Conservation (phyloP, 1,140 invertebrate genomes). For the Drosophila prosaltans region DNA sequence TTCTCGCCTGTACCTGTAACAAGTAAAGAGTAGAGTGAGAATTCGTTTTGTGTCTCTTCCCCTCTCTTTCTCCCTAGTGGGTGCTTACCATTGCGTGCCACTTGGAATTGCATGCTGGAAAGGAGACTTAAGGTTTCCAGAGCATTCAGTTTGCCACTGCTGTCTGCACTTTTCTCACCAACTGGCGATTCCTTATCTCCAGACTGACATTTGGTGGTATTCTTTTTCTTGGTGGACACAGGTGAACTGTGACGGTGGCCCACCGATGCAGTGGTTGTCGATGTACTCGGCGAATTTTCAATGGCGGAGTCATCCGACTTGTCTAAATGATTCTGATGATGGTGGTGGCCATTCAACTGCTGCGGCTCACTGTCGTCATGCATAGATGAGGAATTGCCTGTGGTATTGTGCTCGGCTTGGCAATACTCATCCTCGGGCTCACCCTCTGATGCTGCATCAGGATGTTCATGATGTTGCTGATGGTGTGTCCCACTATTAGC, state of each 20-base stretch:
- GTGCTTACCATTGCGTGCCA: slow-evolving; percentile 91
- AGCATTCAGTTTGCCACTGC: slow-evolving; percentile 51
- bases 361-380: slow-evolving; percentile 61
- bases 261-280: slow-evolving; percentile 65
- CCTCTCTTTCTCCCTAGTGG: not conserved
- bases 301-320: slow-evolving; percentile 80
- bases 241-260: slow-evolving; percentile 73
- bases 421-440: slow-evolving; percentile 69
- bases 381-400: slow-evolving; percentile 66
- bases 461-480: slow-evolving; percentile 54
- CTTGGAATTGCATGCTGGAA: slow-evolving; percentile 92
- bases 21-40: not conserved
- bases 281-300: slow-evolving; percentile 78
- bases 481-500: slow-evolving; percentile 50
- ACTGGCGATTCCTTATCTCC: slow-evolving; percentile 27
- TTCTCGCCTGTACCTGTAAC: slow-evolving; percentile 87
- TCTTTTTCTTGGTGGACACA: slow-evolving; percentile 74
- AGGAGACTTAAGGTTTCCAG: slow-evolving; percentile 69
- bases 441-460: slow-evolving; percentile 65
- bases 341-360: slow-evolving; percentile 61
- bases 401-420: slow-evolving; percentile 67
- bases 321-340: slow-evolving; percentile 72
- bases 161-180: slow-evolving; percentile 11
- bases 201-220: slow-evolving; percentile 59
- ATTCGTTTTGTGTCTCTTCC: slow-evolving; percentile 3